A percentile compares a stretch with the other conserved stretches of the same genome.
Conservation (phyloP, 2,797 vertebrate genomes). For the Oreonectes daqikongensis region DNA sequence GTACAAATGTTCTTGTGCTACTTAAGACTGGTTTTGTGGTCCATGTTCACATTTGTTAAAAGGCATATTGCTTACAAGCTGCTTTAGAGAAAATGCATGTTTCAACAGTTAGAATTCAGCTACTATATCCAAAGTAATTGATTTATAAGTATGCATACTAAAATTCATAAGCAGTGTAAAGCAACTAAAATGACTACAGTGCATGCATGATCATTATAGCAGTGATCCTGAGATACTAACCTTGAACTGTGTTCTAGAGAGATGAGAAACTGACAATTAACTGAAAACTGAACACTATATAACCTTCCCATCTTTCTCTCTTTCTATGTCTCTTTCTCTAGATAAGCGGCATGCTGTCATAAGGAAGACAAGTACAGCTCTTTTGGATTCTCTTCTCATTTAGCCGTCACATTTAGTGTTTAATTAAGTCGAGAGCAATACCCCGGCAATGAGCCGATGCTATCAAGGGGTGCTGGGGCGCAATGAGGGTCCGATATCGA, state of each 20-base stretch:
- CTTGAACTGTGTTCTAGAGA: slow-evolving; percentile 12
- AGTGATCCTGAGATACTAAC: background rate
- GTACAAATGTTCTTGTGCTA: too few species aligned
- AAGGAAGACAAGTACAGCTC: slow-evolving; percentile 74
- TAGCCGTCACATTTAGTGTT: slow-evolving; percentile 76
- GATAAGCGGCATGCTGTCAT: slow-evolving; percentile 70
- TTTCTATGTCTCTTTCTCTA: slow-evolving; percentile 46
- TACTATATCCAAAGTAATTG: background rate
- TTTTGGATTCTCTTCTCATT: slow-evolving; percentile 81
- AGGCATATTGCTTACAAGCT: too few species aligned
- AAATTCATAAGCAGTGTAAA: background rate
- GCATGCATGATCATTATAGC: background rate
- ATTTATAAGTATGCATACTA: background rate
- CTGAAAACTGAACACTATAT: slow-evolving; percentile 35
- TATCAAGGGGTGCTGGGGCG: slow-evolving; percentile 68
- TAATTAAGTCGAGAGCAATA: slow-evolving; percentile 78
- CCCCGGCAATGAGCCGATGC: slow-evolving; percentile 71
- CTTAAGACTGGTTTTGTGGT: too few species aligned
- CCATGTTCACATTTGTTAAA: too few species aligned
- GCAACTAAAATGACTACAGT: background rate
- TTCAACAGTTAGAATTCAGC: background rate
- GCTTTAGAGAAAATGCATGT: background rate
- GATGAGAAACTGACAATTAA: slow-evolving; percentile 44
- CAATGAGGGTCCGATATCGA: slow-evolving; percentile 62
- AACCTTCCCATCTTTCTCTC: slow-evolving; percentile 51